These are phyloP conservation scores for Oryzias woworae DNA, from an alignment of 2,113 vertebrate genomes.

Conservation along the genomic window DNA sequence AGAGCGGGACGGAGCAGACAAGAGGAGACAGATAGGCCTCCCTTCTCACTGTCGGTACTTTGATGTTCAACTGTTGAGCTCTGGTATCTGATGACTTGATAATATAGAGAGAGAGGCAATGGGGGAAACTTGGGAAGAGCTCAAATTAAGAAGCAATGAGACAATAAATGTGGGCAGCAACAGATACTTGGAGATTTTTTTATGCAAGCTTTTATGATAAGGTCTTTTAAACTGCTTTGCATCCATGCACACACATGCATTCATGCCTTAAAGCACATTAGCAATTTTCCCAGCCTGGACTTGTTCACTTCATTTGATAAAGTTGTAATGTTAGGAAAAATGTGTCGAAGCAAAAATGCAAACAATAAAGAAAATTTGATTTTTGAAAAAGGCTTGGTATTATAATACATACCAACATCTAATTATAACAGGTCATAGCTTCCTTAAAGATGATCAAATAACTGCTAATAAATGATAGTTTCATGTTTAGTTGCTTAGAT, in stretches of 20 bases:
- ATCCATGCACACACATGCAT: neutral
- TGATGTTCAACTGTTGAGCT: constrained; percentile 70
- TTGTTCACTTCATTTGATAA: too few relatives aligned
- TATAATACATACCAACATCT: too few relatives aligned
- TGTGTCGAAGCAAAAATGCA: too few relatives aligned
- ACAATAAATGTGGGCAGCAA: constrained; percentile 41
- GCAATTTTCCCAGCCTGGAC: neutral
- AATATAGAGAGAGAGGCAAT: constrained; percentile 53
- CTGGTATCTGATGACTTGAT: constrained; percentile 73
- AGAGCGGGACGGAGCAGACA: constrained; percentile 63
- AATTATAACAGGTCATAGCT: too few relatives aligned
- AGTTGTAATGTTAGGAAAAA: too few relatives aligned
- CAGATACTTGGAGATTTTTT: constrained; percentile 16
- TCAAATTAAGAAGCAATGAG: constrained; percentile 49
- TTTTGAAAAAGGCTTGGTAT: too few relatives aligned
- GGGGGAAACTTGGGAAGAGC: constrained; percentile 50
- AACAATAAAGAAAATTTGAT: too few relatives aligned
- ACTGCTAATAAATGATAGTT: too few relatives aligned
- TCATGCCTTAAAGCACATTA: constrained; percentile 8
- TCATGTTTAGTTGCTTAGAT: too few relatives aligned
- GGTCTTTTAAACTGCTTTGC: constrained; percentile 5
- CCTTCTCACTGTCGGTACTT: constrained; percentile 67
- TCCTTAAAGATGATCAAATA: too few relatives aligned
- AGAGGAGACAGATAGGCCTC: constrained; percentile 58
- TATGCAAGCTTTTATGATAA: constrained; percentile 9